Evolutionary conservation across 2,888 invertebrate genomes (phyloP), one percentile per base, ranked within the genome.

Genomic region (Cheilosia variabilis): DNA sequence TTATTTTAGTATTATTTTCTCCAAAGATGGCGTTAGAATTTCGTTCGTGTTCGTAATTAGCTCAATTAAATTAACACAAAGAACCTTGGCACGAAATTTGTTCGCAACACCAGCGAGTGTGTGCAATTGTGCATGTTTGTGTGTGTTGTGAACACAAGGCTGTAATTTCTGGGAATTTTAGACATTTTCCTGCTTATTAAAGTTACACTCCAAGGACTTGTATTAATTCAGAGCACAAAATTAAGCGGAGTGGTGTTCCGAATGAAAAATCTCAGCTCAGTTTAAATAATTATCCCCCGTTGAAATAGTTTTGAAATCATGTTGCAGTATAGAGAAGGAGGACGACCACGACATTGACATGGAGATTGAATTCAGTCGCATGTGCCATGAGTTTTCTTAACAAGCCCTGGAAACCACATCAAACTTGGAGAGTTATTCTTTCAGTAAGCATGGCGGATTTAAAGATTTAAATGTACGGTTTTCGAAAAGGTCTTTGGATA

Each of bases 31-130:
- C 84, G 79, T 80, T 75, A 66, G 80, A 84, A 84, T 84, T 73
- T 62, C 6, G 71, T 84, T 84, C 80, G 80, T 80, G 80, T 65
- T 66, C 71, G 71, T 80, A 80, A 86, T 86, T 76, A 80, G 84
- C 80, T 76, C 80, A 86, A 86, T 86, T 86, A 76, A 86, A 76
- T 80, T 71, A 75, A 84, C 79, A 80, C 84, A 80, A 76, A 80
- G 53, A 50, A 58, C 60, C 63, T 75, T 63, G 69, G 43, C 52
- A 69, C 68, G 73, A 41, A 37, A n/a, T 69, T 47, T 45, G 31
- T 31, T 68, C 22, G 66, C 62, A 55, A 71, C 13, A 7, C 7
- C 10, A 22, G 15, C 47, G 31, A 31, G 37, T 63, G 9, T 31
- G 0, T n/a, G n/a, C n/a, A n/a, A n/a, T n/a, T n/a, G n/a, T n/a